Percentiles rank a stretch among this genome's conserved stretches.
Evolutionary conservation across 1,140 invertebrate species (phyloP).

Genomic region (Orchestia grillus): DNA sequence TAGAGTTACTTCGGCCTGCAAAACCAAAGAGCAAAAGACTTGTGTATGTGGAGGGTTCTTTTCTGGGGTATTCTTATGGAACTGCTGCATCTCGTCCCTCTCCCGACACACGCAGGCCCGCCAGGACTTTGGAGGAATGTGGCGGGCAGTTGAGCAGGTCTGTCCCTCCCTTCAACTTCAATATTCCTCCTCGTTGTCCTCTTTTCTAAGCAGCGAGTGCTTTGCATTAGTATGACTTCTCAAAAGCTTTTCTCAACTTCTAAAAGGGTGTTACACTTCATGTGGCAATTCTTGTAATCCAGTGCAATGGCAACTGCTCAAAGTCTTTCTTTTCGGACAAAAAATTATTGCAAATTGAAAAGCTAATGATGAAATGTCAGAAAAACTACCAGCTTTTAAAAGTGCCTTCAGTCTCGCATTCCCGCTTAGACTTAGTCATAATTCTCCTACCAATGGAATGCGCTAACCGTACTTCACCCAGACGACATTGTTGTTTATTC

Average conservation of each 20-base stretch:
- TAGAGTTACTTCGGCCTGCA: neutral
- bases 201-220: conserved; percentile 7
- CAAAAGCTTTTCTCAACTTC: conserved; percentile 21
- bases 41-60: neutral
- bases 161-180: conserved; percentile 60
- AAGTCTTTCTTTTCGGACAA: neutral
- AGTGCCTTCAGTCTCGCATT: neutral
- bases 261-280: neutral
- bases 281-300: neutral
- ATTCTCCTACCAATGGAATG: neutral
- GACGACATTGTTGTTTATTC: neutral
- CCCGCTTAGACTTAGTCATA: neutral
- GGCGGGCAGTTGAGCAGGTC: conserved; percentile 66
- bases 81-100: conserved; percentile 56
- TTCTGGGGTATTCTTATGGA: neutral
- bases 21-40: neutral
- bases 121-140: conserved; percentile 68
- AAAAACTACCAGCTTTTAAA: neutral
- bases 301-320: neutral
- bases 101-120: conserved; percentile 64
- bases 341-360: neutral
- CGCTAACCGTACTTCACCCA: neutral
- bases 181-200: conserved; percentile 49
- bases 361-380: neutral
- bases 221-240: conserved; percentile 31